phyloP scores from a whole-genome alignment of 53 echinoderm and acorn worm species.

The Luidia sarsii region DNA sequence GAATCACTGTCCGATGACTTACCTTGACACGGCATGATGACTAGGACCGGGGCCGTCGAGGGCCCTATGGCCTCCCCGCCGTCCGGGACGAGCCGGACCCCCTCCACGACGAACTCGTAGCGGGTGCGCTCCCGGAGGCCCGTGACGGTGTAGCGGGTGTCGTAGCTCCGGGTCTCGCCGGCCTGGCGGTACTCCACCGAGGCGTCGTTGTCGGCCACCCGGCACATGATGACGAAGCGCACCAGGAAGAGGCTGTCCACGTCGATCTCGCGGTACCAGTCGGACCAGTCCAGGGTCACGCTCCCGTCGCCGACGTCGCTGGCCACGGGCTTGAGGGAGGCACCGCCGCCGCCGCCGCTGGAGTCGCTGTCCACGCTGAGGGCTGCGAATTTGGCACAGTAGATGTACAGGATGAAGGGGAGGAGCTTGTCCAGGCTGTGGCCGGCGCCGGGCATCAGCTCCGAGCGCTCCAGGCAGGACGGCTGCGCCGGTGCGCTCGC shows the following conservation, averaged over 20 bases:
- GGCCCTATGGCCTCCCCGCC: slow-evolving; percentile 70
- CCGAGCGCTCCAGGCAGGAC: slow-evolving; percentile 38
- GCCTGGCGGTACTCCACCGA: slow-evolving; percentile 38
- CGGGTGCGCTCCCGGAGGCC: slow-evolving; percentile 58
- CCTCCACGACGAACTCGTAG: slow-evolving; percentile 85
- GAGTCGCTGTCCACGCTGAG: slow-evolving; percentile 15
- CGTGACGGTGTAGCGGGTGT: slow-evolving; percentile 49
- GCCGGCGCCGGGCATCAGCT: slow-evolving; percentile 40
- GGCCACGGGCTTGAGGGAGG: slow-evolving; percentile 22
- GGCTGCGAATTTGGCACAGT: slow-evolving; percentile 44
- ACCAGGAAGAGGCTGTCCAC: slow-evolving; percentile 47
- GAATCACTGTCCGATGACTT: too few relatives aligned
- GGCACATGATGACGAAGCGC: slow-evolving; percentile 64
- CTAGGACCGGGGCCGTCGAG: slow-evolving; percentile 54
- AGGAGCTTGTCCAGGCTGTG: slow-evolving; percentile 36
- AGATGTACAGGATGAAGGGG: slow-evolving; percentile 41
- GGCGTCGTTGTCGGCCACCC: slow-evolving; percentile 37
- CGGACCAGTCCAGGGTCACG: slow-evolving; percentile 67
- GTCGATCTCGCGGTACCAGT: slow-evolving; percentile 54
- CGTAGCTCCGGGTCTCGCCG: slow-evolving; percentile 46
- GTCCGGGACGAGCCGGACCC: slow-evolving; percentile 37
- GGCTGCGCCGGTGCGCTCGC: slow-evolving; percentile 9
- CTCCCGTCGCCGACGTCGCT: slow-evolving; percentile 47
- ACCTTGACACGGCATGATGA: slow-evolving; percentile 72
- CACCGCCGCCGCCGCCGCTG: neutral